phyloP scores from a whole-genome alignment of 1,140 invertebrate genomes.

The Drosophila subpulchrella region DNA sequence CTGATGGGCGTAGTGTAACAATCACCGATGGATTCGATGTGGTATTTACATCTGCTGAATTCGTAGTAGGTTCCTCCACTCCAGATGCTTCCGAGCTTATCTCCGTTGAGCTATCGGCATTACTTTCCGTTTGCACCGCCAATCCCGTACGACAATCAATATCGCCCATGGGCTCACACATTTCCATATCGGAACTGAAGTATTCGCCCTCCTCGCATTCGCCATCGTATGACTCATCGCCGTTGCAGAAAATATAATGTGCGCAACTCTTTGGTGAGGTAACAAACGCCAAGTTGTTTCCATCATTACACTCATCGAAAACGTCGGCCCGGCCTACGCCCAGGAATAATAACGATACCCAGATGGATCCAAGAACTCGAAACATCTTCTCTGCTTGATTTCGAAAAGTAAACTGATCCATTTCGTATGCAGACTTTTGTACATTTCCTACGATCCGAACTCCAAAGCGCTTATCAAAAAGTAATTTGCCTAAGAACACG shows the following conservation, averaged over 20 bases:
- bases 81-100: background rate
- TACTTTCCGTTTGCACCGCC: slow-evolving; percentile 7
- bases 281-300: slow-evolving; percentile 43
- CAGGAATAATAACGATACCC: background rate
- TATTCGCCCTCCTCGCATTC: slow-evolving; percentile 68
- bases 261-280: slow-evolving; percentile 57
- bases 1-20: background rate
- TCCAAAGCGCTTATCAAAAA: slow-evolving; percentile 23
- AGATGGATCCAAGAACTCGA: background rate
- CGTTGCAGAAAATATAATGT: slow-evolving; percentile 68
- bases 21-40: slow-evolving; percentile 2
- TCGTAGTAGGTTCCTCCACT: background rate
- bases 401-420: slow-evolving; percentile 25
- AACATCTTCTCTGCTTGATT: slow-evolving; percentile 29
- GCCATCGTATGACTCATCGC: slow-evolving; percentile 74
- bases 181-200: slow-evolving; percentile 55
- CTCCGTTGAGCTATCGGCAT: background rate
- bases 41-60: background rate
- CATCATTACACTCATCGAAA: slow-evolving; percentile 56
- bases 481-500: slow-evolving; percentile 50
- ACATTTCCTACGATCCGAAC: slow-evolving; percentile 2
- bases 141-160: slow-evolving; percentile 61
- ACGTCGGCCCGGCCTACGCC: slow-evolving; percentile 32
- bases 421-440: background rate
- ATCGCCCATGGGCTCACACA: slow-evolving; percentile 70